Conservation (phyloP, 1,140 invertebrate genomes). For the Harlomillsia oculata region DNA sequence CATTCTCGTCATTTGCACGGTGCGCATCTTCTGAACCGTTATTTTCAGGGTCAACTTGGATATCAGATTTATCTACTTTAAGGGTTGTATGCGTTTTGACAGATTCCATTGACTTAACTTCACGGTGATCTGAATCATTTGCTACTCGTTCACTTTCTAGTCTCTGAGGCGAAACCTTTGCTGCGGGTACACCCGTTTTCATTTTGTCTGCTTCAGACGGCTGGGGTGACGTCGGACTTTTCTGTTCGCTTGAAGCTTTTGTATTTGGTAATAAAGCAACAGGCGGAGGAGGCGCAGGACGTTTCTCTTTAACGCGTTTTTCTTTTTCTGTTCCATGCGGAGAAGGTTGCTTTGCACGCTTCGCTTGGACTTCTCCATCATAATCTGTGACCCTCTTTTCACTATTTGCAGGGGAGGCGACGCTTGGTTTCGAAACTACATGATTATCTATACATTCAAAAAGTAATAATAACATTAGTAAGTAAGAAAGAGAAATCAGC, state of each 20-base stretch:
- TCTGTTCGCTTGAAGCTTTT: neutral
- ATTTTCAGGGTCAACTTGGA: no score
- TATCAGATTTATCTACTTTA: no score
- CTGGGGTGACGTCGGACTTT: neutral
- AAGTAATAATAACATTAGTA: neutral
- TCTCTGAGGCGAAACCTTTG: no score
- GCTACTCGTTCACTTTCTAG: no score
- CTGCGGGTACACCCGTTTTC: neutral
- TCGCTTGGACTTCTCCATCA: constrained; percentile 15
- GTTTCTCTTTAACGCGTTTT: constrained; percentile 47
- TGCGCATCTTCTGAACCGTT: no score
- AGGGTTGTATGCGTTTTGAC: no score
- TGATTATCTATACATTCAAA: neutral
- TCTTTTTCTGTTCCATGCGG: constrained; percentile 12
- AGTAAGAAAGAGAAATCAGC: no score
- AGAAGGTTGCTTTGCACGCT: constrained; percentile 28
- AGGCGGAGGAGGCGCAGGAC: constrained; percentile 57
- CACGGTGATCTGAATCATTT: no score
- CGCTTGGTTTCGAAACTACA: neutral
- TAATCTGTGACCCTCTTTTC: constrained; percentile 19
- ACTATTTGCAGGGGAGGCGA: constrained; percentile 8
- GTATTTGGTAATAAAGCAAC: constrained; percentile 4
- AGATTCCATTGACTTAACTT: no score
- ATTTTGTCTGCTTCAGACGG: no score
- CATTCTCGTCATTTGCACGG: no score